Conservation (phyloP, 2,888 invertebrate species). For the Odontothrips loti region DNA sequence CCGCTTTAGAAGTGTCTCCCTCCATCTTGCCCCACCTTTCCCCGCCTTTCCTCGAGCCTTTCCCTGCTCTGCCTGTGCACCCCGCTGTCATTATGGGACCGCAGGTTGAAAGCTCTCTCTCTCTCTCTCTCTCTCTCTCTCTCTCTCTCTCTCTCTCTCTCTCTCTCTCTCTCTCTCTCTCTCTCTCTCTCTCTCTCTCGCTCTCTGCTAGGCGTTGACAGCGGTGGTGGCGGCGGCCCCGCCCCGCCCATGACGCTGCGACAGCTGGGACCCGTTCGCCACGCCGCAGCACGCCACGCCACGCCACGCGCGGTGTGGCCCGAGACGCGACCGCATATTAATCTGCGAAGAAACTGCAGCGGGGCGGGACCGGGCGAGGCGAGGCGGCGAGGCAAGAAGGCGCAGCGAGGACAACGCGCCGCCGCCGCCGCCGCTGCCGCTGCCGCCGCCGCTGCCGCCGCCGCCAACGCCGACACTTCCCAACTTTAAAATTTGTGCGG, state of each 20-base stretch:
- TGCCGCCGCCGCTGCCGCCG: neutral
- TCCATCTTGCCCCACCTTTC: too few species aligned
- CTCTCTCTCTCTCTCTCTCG: too few species aligned
- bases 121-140: too few species aligned
- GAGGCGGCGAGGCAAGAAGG: neutral
- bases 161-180: too few species aligned
- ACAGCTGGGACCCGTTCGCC: neutral
- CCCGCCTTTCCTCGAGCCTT: too few species aligned
- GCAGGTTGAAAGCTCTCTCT: constrained; percentile 15
- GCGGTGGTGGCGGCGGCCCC: neutral
- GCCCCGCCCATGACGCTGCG: constrained; percentile 14
- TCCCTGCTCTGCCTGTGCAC: neutral
- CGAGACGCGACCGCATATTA: constrained; percentile 17
- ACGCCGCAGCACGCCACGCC: neutral
- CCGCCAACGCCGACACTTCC: neutral
- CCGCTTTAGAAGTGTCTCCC: too few species aligned
- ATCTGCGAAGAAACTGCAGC: constrained; percentile 21
- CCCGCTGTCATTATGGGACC: neutral
- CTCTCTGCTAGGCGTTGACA: neutral
- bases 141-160: too few species aligned
- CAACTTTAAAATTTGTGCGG: neutral
- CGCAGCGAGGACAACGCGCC: neutral
- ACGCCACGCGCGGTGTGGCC: neutral
- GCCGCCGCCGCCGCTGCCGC: neutral
- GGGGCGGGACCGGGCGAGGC: neutral